Conservation (phyloP, 1,140 invertebrate genomes). For the Diorhabda carinulata region DNA sequence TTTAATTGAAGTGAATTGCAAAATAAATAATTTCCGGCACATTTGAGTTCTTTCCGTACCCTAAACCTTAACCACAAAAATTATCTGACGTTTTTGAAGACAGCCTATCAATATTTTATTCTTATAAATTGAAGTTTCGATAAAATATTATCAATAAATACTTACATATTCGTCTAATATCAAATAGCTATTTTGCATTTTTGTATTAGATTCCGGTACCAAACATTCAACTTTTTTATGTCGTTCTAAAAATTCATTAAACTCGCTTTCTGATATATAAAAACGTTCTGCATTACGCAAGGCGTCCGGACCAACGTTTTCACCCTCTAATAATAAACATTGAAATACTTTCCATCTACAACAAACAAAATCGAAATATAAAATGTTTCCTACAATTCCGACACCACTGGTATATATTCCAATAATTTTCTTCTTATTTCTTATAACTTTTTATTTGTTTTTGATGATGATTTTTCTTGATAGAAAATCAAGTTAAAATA, state of each 20-base stretch:
- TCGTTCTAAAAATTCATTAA: conserved; percentile 47
- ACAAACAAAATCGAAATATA: not conserved
- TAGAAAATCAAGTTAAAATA: no score
- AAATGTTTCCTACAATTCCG: not conserved
- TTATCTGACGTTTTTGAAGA: no score
- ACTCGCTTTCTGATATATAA: conserved; percentile 49
- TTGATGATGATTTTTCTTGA: no score
- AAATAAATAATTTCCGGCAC: no score
- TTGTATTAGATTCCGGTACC: conserved; percentile 52
- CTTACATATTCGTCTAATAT: conserved; percentile 53
- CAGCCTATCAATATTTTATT: no score
- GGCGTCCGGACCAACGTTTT: conserved; percentile 50
- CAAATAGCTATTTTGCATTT: conserved; percentile 53
- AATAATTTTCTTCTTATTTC: no score
- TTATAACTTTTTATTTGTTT: no score
- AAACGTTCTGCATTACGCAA: conserved; percentile 48
- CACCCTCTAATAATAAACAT: conserved; percentile 51
- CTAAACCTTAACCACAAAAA: no score
- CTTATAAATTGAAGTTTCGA: no score
- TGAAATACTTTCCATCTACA: conserved; percentile 49
- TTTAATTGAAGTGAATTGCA: no score
- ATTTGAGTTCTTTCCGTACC: no score
- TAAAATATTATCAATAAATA: conserved; percentile 9
- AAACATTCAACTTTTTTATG: conserved; percentile 47
- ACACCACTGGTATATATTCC: no score